These are phyloP conservation scores for Halesus radiatus DNA, from an alignment of 1,140 invertebrate species.

Conservation along the genomic window DNA sequence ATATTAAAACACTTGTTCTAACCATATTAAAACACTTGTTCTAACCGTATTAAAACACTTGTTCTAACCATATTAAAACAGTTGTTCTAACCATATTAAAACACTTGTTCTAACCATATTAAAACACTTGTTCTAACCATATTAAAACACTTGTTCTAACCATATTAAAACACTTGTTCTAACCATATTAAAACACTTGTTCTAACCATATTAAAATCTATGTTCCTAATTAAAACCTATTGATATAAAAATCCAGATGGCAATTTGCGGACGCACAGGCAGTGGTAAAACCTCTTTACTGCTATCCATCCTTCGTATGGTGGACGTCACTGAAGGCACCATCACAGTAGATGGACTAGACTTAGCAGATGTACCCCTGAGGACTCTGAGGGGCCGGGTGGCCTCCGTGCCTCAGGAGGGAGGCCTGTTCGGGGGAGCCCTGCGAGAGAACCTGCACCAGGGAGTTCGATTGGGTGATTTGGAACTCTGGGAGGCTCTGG, in stretches of 20 bases:
- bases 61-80: too few species aligned
- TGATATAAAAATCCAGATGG: slow-evolving; percentile 70
- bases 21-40: too few species aligned
- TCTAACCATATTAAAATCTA: too few species aligned
- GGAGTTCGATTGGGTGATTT: slow-evolving; percentile 74
- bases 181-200: too few species aligned
- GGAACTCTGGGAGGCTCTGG: slow-evolving; percentile 79
- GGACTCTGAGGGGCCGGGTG: slow-evolving; percentile 82
- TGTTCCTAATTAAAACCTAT: not conserved
- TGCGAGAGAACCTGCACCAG: slow-evolving; percentile 94
- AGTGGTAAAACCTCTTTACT: slow-evolving; percentile 85
- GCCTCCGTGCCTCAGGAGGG: slow-evolving; percentile 93
- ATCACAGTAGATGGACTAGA: slow-evolving; percentile 80
- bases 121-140: too few species aligned
- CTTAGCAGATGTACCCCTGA: slow-evolving; percentile 76
- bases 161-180: too few species aligned
- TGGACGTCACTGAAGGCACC: slow-evolving; percentile 74
- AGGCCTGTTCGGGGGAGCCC: slow-evolving; percentile 91
- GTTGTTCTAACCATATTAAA: too few species aligned
- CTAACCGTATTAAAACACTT: too few species aligned
- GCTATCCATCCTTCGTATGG: slow-evolving; percentile 78
- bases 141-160: too few species aligned
- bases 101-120: too few species aligned
- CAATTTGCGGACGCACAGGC: slow-evolving; percentile 84
- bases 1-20: too few species aligned